Evolutionary conservation across 2,113 vertebrate genomes (phyloP), one percentile per base, ranked within the genome.

Genomic region (Jacana jacana): DNA sequence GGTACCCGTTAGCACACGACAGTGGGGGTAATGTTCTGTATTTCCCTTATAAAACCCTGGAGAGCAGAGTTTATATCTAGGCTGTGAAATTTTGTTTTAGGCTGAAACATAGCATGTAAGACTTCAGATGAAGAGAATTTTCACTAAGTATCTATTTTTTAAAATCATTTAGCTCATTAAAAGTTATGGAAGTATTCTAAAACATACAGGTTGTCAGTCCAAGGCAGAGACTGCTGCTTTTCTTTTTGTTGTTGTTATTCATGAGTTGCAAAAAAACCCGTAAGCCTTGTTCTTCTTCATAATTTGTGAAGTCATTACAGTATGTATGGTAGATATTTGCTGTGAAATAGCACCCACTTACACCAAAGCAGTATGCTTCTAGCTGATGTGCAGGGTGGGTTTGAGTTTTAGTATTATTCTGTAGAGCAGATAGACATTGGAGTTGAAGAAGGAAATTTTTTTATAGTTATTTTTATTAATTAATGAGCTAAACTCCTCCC

Each of bases 51-150:
- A n/a, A n/a, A n/a, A n/a, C n/a, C n/a, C n/a, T n/a, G n/a, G n/a
- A n/a, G n/a, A n/a, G n/a, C n/a, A n/a, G n/a, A n/a, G n/a, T n/a
- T 94, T 90, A 30, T 85, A 65, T 77, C 93, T 92, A 76, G 95
- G 58, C 86, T 82, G 24, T 63, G 10, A 4, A 64, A 80, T 73
- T 92, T 90, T 42, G 77, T 28, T 64, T 71, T 42, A 58, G 77
- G 39, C 78, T 95, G 89, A 81, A 79, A 78, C 52, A 9, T 28
- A 61, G 46, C 84, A 31, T 22, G 25, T 80, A 20, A 89, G 82
- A 60, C 76, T 91, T 92, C 69, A 88, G 65, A 91, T 64, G 35
- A 33, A 48, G 58, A 88, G 2, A 24, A 18, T 60, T 88, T 84
- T 44, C 54, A 86, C 52, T 2, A 49, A 55, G 12, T 40, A 9